Conservation (phyloP, 2,113 vertebrate genomes). For the Dryoscopus gambensis region DNA sequence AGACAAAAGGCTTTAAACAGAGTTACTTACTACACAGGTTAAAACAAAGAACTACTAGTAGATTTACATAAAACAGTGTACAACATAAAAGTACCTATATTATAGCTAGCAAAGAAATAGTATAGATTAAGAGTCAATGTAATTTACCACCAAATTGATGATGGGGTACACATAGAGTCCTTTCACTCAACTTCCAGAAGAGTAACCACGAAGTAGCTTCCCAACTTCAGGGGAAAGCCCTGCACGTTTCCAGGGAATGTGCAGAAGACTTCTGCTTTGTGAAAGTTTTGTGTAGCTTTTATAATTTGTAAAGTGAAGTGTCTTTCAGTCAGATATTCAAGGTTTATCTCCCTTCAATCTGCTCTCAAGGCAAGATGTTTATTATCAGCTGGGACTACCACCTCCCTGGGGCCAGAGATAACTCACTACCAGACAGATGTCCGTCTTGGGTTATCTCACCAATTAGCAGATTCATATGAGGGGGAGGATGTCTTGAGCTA, state of each 20-base stretch:
- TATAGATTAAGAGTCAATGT: background rate
- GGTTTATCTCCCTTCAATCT: background rate
- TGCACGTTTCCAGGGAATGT: background rate
- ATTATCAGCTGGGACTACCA: background rate
- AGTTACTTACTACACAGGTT: too few relatives aligned
- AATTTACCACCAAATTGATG: background rate
- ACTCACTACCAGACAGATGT: background rate
- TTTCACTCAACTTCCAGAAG: background rate
- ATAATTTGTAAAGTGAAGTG: too few relatives aligned
- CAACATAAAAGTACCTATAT: background rate
- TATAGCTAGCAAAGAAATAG: background rate
- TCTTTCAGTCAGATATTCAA: background rate
- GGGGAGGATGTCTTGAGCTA: background rate
- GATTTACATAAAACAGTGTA: background rate
- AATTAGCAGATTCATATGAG: background rate
- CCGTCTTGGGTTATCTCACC: background rate
- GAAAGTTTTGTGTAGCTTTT: background rate
- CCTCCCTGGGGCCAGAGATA: background rate
- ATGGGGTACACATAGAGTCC: background rate
- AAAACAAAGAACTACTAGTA: background rate
- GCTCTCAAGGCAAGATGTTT: background rate
- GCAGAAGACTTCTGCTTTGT: background rate
- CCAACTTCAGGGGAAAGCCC: background rate
- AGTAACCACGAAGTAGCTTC: background rate
- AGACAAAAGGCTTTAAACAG: background rate